phyloP scores from a whole-genome alignment of 2,797 vertebrate species.

The Moxostoma hubbsi region DNA sequence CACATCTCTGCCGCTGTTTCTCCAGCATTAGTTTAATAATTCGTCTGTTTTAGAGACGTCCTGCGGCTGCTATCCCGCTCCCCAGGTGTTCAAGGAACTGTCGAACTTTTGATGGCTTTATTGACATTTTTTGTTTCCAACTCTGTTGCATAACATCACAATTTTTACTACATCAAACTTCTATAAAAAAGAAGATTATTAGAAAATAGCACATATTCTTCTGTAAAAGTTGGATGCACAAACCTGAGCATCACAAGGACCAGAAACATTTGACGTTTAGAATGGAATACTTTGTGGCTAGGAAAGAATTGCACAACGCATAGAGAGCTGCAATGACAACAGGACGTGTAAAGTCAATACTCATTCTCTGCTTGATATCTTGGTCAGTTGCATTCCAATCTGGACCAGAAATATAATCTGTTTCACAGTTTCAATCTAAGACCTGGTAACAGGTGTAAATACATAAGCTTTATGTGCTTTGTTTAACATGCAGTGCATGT shows the following conservation, averaged over 20 bases:
- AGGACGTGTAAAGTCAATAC: not conserved
- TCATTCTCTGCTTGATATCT: not conserved
- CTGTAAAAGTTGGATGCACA: not conserved
- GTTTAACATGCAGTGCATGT: not conserved
- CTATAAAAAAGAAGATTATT: too few relatives aligned
- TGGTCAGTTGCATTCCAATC: not conserved
- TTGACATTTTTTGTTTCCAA: not conserved
- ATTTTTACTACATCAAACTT: too few relatives aligned
- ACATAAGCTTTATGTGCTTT: not conserved
- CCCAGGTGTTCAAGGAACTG: conserved; percentile 52
- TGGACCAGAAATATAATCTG: not conserved
- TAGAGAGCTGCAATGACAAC: not conserved
- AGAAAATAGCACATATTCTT: not conserved
- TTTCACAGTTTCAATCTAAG: not conserved
- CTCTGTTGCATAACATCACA: conserved; percentile 13
- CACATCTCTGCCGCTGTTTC: conserved; percentile 65
- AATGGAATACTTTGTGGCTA: not conserved
- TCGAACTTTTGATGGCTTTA: conserved; percentile 46
- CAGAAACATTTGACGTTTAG: not conserved
- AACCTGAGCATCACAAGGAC: not conserved
- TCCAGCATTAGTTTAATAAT: conserved; percentile 52
- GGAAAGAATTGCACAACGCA: not conserved
- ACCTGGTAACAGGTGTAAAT: conserved; percentile 7
- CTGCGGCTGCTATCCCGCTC: conserved; percentile 42
- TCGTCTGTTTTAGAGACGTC: conserved; percentile 53